Evolutionary conservation across 2,797 vertebrate species (phyloP).

Genomic region (Danio albolineatus): DNA sequence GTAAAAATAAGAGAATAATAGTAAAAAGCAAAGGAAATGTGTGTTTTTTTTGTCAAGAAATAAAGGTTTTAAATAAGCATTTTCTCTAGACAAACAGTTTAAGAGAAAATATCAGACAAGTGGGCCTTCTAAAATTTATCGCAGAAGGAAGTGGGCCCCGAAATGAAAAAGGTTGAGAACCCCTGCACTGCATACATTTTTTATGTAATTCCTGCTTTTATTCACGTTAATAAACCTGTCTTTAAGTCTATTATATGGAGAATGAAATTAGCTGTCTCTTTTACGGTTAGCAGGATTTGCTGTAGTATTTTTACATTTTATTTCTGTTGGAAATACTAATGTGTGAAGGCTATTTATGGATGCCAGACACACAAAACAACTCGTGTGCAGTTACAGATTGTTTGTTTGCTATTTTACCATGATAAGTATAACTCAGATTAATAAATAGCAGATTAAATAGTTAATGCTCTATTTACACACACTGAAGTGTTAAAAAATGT

Average conservation of each 20-base stretch:
- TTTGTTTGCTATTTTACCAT: constrained; percentile 6
- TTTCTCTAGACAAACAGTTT: no score
- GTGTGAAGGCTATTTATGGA: not conserved
- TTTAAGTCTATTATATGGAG: not conserved
- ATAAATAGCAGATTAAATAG: not conserved
- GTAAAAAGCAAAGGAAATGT: no score
- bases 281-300: not conserved
- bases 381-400: not conserved
- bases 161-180: no score
- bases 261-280: not conserved
- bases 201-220: not conserved
- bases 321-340: not conserved
- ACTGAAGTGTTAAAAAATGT: not conserved
- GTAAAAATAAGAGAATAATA: no score
- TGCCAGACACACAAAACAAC: not conserved
- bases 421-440: not conserved
- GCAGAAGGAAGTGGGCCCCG: no score
- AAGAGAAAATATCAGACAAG: no score
- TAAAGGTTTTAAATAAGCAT: no score
- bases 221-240: not conserved
- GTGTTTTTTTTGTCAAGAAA: no score
- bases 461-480: not conserved
- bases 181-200: no score
- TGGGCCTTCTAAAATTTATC: no score
- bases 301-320: not conserved